These are phyloP conservation scores for Geopemphigus sp. DNA, from an alignment of 1,140 invertebrate genomes.

Conservation along the genomic window DNA sequence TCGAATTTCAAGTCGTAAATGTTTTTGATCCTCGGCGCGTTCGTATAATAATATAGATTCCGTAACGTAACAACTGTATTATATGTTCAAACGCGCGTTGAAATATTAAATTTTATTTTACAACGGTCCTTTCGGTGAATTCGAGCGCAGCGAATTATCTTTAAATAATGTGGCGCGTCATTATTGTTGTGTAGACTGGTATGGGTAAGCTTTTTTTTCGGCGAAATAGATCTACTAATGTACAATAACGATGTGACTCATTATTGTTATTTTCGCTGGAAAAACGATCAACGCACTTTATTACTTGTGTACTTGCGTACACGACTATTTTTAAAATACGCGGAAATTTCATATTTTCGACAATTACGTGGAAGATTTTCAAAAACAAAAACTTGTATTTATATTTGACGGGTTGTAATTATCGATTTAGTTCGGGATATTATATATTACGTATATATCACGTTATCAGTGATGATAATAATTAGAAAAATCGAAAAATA, in stretches of 20 bases:
- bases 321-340: not conserved
- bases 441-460: not conserved
- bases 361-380: not conserved
- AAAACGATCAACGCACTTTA: not conserved
- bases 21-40: not conserved
- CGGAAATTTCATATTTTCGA: not conserved
- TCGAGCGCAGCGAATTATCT: not conserved
- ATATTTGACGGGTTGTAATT: not conserved
- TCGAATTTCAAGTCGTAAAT: not conserved
- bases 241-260: not conserved
- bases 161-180: constrained; percentile 3
- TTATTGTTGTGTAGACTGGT: constrained; percentile 1
- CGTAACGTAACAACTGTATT: not conserved
- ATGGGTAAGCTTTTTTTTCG: not conserved
- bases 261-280: not conserved
- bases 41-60: not conserved
- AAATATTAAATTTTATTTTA: not conserved
- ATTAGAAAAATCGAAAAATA: too few relatives aligned
- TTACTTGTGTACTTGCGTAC: not conserved
- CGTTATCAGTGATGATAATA: too few relatives aligned
- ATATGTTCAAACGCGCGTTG: not conserved
- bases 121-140: not conserved
- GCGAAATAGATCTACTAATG: constrained; percentile 4
- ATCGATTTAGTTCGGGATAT: too few relatives aligned
- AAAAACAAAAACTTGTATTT: not conserved